Evolutionary conservation across 2,888 invertebrate species (phyloP), one percentile per base, ranked within the genome.

Genomic region (Gryllus longicercus): DNA sequence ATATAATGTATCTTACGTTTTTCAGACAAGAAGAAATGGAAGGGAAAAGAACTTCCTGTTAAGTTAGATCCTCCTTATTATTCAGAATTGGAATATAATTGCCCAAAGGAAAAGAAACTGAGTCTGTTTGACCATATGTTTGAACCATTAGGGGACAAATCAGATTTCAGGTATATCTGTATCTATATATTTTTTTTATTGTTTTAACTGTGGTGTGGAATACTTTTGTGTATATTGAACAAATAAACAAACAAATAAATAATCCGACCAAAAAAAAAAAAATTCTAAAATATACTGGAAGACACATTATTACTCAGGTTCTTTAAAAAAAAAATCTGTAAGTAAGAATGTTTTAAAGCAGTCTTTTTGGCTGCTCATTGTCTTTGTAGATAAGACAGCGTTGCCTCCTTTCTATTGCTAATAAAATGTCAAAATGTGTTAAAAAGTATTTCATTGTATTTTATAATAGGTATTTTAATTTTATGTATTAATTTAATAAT

Each of bases 71-170:
- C 63, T 16, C 63, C 63, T 14, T 63, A 63, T n/a, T 63, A 63
- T n/a, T 63, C 63, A 63, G 63, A 63, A 63, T n/a, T 63, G 16
- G 63, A 63, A 63, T 63, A n/a, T 63, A 63, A 63, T n/a, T 63
- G 63, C 16, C 63, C 63, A 18, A 14, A n/a, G n/a, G 63, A 63
- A 63, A 63, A 63, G 63, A 63, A 63, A 10, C 63, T 63, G 4
- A 63, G 63, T 63, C n/a, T 63, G n/a, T 63, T 63, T 63, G 63
- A 63, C 63, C 63, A 63, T 11, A 63, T 63, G 63, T 63, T 63
- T 63, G 63, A 63, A 63, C 63, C 63, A 11, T 63, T 63, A 10
- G 63, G 63, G 14, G 63, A 63, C n/a, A 63, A 63, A 63, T 63
- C 63, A 18, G 63, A 63, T 63, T 63, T 63, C 8, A 63, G 63